Evolutionary conservation across 2,888 invertebrate genomes (phyloP).

Genomic region (Cyaniris semiargus): DNA sequence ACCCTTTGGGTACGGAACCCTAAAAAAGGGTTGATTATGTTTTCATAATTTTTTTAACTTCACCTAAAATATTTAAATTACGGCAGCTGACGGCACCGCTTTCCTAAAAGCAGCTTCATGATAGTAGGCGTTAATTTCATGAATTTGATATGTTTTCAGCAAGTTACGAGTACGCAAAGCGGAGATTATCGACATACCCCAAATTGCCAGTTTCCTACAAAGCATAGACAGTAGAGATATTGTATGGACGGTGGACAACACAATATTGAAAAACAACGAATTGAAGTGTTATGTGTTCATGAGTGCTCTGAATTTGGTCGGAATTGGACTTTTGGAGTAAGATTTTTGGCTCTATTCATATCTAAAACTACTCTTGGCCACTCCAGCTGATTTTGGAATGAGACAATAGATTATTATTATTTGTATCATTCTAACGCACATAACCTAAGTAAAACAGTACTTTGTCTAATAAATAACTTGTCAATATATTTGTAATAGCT

Average conservation of each 20-base stretch:
- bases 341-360: conserved; percentile 39
- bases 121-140: background rate
- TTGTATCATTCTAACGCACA: no score
- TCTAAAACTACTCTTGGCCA: background rate
- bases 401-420: background rate
- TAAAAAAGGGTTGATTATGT: no score
- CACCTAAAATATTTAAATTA: no score
- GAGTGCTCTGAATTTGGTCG: conserved; percentile 56
- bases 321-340: conserved; percentile 66
- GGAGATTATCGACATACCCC: conserved; percentile 63
- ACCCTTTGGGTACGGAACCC: no score
- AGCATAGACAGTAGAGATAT: conserved; percentile 58
- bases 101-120: no score
- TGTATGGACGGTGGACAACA: conserved; percentile 58
- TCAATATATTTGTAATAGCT: no score
- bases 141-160: conserved; percentile 47
- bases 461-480: no score
- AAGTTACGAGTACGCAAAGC: conserved; percentile 65
- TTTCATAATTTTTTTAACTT: no score
- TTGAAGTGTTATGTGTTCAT: conserved; percentile 59
- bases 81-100: no score
- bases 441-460: no score
- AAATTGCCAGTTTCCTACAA: conserved; percentile 56
- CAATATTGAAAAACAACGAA: conserved; percentile 49
- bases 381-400: background rate